phyloP scores from a whole-genome alignment of 2,113 vertebrate species.

The Pituophis catenifer region DNA sequence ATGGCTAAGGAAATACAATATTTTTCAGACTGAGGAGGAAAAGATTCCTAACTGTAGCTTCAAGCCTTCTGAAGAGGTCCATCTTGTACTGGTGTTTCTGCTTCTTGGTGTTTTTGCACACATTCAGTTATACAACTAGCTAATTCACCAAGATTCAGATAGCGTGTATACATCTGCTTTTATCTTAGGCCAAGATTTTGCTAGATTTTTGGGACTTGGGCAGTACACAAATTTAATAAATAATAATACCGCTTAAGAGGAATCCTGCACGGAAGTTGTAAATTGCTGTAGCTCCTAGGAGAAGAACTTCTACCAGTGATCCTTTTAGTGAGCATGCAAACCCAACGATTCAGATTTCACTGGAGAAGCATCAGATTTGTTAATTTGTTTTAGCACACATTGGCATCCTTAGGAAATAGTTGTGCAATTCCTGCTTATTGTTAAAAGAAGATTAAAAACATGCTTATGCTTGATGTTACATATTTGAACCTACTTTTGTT shows the following conservation, averaged over 20 bases:
- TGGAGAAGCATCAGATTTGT: background rate
- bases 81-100: background rate
- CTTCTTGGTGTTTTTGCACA: slow-evolving; percentile 35
- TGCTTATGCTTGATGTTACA: background rate
- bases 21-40: slow-evolving; percentile 25
- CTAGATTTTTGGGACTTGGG: background rate
- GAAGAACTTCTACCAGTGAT: background rate
- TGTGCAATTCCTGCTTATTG: background rate
- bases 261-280: background rate
- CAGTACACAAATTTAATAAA: background rate
- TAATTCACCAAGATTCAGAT: background rate
- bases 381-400: background rate
- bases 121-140: background rate
- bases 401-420: background rate
- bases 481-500: background rate
- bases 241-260: background rate
- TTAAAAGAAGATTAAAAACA: background rate
- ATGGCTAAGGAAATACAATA: slow-evolving; percentile 34
- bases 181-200: background rate
- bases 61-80: slow-evolving; percentile 18
- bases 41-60: slow-evolving; percentile 28
- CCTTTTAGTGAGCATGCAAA: background rate
- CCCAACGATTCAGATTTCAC: background rate
- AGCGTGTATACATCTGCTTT: background rate
- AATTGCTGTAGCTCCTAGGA: background rate